Evolutionary conservation across 2,888 invertebrate species (phyloP).

Genomic region (Hydrotaea diabolus): DNA sequence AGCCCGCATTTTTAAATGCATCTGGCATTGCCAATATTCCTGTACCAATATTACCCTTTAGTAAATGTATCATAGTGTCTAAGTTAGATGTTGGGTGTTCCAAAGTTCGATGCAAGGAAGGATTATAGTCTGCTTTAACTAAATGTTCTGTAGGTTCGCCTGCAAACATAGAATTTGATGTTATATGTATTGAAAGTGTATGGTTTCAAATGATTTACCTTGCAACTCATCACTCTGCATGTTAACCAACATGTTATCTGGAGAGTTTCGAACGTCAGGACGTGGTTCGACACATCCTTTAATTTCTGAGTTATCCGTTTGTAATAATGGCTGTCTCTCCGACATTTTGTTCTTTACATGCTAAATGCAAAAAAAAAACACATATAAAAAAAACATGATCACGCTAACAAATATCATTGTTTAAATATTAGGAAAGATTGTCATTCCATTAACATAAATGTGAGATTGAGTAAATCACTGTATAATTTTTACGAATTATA

Average conservation of each 20-base stretch:
- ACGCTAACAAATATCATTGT: too few species aligned
- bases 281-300: constrained; percentile 73
- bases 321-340: constrained; percentile 87
- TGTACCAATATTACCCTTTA: constrained; percentile 91
- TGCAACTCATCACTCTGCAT: constrained; percentile 79
- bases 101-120: constrained; percentile 85
- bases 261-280: constrained; percentile 80
- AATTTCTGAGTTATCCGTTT: constrained; percentile 72
- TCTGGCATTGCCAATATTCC: constrained; percentile 98
- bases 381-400: too few species aligned
- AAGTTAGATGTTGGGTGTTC: constrained; percentile 91
- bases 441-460: too few species aligned
- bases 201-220: constrained; percentile 69
- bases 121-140: constrained; percentile 81
- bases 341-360: constrained; percentile 81
- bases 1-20: constrained; percentile 94
- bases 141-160: constrained; percentile 70
- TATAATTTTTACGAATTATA: too few species aligned
- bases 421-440: too few species aligned
- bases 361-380: not conserved
- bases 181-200: not conserved
- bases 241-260: constrained; percentile 80
- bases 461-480: too few species aligned
- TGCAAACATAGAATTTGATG: not conserved
- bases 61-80: constrained; percentile 87